Evolutionary conservation across 2,888 invertebrate genomes (phyloP), one percentile per base, ranked within the genome.

Genomic region (Hirudinaria manillensis): DNA sequence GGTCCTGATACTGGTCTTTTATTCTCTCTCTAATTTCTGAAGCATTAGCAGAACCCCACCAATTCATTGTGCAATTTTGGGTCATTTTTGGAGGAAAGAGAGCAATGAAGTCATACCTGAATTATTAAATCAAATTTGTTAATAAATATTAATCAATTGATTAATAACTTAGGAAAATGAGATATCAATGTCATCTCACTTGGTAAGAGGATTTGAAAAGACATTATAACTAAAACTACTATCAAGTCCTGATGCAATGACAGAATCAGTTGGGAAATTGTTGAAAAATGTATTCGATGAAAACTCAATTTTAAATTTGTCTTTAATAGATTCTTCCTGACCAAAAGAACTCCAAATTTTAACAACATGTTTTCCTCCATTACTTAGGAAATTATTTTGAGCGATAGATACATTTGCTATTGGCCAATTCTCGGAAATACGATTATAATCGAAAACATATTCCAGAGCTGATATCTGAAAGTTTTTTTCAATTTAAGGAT

Each of bases 41-140:
- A 32, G 55, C 10, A 4, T 72, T 65, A 7, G 67, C 56, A 13
- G 67, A 29, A 19, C 70, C 72, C 68, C 75, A 77, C 65, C 73
- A 77, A 45, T 77, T 77, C 61, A 53, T 66, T 7, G 51, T 76
- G 32, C 72, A 72, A 56, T 72, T 72, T 72, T 72, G 56, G 53
- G 34, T 27, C 21, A 55, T 16, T n/a, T 56, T 24, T 21, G 32
- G 29, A 1, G 34, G 29, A 36, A 70, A 32, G 27, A 24, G 38
- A 32, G 36, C 53, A 34, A 61, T 38, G 55, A 75, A 70, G 19
- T 36, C 24, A 34, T 68, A 68, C 68, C 68, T 68, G n/a, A 7
- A 68, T 6, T 45, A 10, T 45, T 13, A 68, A 68, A 4, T 1
- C 32, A n/a, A 68, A 2, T 3, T 68, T 36, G 34, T 65, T 65